phyloP scores from a whole-genome alignment of 2,113 vertebrate species.

The Hippocampus zosterae region DNA sequence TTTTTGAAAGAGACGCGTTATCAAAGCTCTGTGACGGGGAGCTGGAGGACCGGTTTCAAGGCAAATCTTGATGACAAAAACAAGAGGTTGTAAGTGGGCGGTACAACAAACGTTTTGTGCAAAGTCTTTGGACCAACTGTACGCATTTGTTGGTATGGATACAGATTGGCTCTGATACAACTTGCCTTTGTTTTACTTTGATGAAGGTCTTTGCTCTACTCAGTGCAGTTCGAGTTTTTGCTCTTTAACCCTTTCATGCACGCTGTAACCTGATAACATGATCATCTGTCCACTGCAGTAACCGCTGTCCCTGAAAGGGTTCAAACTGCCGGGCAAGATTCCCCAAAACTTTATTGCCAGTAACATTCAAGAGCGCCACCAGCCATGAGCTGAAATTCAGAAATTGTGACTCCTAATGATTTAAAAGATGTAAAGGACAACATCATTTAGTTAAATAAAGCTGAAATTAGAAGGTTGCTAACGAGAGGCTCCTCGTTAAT shows the following conservation, averaged over 20 bases:
- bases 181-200: background rate
- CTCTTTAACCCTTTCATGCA: no score
- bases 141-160: background rate
- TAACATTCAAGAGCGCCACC: background rate
- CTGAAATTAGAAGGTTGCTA: no score
- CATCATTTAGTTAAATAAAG: no score
- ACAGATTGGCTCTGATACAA: background rate
- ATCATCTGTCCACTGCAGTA: background rate
- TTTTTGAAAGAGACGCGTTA: constrained; percentile 27
- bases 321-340: background rate
- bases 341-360: background rate
- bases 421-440: background rate
- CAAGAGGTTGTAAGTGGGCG: background rate
- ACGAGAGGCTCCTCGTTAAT: no score
- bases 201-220: background rate
- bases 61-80: constrained; percentile 5
- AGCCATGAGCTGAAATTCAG: background rate
- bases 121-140: background rate
- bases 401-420: background rate
- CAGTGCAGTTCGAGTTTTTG: background rate
- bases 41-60: constrained; percentile 14
- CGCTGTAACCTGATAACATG: no score
- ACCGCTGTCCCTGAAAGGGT: no score
- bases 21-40: constrained; percentile 33
- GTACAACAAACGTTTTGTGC: background rate